Conservation (phyloP, 2,888 invertebrate genomes). For the Agonopterix heracliana region DNA sequence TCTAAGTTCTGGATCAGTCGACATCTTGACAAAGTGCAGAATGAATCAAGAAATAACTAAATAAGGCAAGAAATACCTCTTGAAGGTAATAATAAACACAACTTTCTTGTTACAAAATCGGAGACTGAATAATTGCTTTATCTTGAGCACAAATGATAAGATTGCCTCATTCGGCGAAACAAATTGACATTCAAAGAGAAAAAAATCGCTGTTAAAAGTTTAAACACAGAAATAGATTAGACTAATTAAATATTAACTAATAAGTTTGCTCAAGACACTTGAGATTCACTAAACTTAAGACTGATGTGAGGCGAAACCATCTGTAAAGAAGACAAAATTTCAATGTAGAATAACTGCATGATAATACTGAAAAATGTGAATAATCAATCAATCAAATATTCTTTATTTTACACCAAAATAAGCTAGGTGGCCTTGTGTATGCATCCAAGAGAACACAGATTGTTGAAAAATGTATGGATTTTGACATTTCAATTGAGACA, state of each 20-base stretch:
- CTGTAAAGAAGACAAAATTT: conserved; percentile 45
- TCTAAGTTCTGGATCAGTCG: conserved; percentile 76
- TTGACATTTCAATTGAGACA: too few species aligned
- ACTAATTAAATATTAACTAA: conserved; percentile 15
- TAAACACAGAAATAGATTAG: conserved; percentile 20
- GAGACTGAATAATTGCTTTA: conserved; percentile 45
- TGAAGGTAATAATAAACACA: conserved; percentile 13
- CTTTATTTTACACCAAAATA: too few species aligned
- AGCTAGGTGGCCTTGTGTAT: too few species aligned
- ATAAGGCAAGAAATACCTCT: neutral
- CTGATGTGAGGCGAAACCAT: conserved; percentile 47
- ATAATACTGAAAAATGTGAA: too few species aligned
- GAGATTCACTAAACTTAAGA: conserved; percentile 50
- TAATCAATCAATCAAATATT: too few species aligned
- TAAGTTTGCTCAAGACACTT: conserved; percentile 53
- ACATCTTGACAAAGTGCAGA: conserved; percentile 36
- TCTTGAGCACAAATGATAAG: conserved; percentile 71
- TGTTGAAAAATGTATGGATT: too few species aligned
- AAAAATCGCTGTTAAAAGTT: conserved; percentile 12
- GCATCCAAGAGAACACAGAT: too few species aligned
- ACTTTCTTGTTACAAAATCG: conserved; percentile 28
- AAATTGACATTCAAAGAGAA: conserved; percentile 12
- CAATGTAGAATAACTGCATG: neutral
- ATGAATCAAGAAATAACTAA: neutral
- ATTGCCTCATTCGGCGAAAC: conserved; percentile 46